Base-by-base conservation (phyloP, 2,888 invertebrate genomes). In the Hololepta plana region DNA sequence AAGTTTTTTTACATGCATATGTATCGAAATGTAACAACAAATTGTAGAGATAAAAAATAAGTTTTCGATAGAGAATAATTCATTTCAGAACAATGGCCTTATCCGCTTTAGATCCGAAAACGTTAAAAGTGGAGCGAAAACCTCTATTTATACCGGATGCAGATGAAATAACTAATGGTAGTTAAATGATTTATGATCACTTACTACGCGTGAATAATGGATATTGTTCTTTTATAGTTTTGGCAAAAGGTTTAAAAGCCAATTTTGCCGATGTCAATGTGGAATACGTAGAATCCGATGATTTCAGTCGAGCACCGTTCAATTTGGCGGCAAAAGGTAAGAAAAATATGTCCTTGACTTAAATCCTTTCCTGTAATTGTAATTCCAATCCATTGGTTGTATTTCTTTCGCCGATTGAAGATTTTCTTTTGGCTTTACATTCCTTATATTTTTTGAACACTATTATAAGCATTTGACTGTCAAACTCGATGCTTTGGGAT, bases 261-360 rank as follows among this genome's bases (percentile, higher is more conserved):
- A 79, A 76, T 39, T 93, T 90, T 55, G 62, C 59, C 32, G 56
- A 68, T 27, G 80, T 76, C 13, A 47, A 50, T 15, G 84, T 85
- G 2, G 64, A 71, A 23, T 70, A 84, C n/a, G 75, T 73, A 7
- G 73, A 80, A 17, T 79, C 87, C 46, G 91, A 93, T 2, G 76
- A 93, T 57, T 64, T 95, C 35, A 77, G 70, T 2, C 54, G 73
- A 45, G 46, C 68, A 11, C 88, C 90, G 1, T 93, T 75, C 49
- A 63, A 67, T 32, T 62, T 93, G 34, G 79, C 80, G n/a, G 68
- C 71, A 20, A 57, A 70, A 56, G 87, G 87, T 84, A 57, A 42
- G 28, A 23, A 16, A 20, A 24, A 10, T n/a, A n/a, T n/a, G n/a
- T n/a, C 20, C 4, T 20, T 25, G 12, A 2, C 20, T 10, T 20